Base-by-base conservation (phyloP, 2,888 invertebrate species). In the Drosophila percnosoma region DNA sequence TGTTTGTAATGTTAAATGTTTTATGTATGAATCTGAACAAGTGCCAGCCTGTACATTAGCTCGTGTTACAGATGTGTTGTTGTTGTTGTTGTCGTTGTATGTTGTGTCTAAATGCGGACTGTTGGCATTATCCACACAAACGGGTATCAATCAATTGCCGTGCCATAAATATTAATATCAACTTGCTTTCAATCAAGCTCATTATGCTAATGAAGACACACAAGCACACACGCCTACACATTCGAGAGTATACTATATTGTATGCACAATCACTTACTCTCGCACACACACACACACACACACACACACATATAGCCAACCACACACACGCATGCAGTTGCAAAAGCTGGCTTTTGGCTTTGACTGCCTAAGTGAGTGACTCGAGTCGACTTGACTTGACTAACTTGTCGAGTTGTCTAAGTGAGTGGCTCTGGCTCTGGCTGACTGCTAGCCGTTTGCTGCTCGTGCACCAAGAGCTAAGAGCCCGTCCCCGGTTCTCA, bases 201-300 rank as follows among this genome's bases (percentile, higher is more conserved):
- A 85, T 85, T 87, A 85, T 83, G 83, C 79, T 83, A 83, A 83
- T 86, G 78, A 86, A 84, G 87, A 84, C 78, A 86, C 73, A 83
- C 75, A 74, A 66, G 74, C 77, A 80, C 68, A 68, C 73, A 73
- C 81, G 70, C 75, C 85, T 82, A 78, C 75, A 81, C 68, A 57
- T 8, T 18, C 67, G 58, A 31, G 40, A 27, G 24, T 36, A 13
- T 36, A 38, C n/a, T 24, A 57, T 55, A 42, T 59, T 27, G 31
- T 38, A 40, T n/a, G 33, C 57, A 31, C 27, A 52, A 24, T 33
- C 21, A 55, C 33, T 53, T 55, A 40, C 13, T 15, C 53, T 55
- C 49, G 36, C 31, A 65, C 58, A 70, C 18, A 69, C 38, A 65
- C 55, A 63, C 42, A 42, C 18, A 54, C 45, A 59, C 18, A 49